Evolutionary conservation across 1,140 invertebrate species (phyloP).

Genomic region (Brachionus sp.): DNA sequence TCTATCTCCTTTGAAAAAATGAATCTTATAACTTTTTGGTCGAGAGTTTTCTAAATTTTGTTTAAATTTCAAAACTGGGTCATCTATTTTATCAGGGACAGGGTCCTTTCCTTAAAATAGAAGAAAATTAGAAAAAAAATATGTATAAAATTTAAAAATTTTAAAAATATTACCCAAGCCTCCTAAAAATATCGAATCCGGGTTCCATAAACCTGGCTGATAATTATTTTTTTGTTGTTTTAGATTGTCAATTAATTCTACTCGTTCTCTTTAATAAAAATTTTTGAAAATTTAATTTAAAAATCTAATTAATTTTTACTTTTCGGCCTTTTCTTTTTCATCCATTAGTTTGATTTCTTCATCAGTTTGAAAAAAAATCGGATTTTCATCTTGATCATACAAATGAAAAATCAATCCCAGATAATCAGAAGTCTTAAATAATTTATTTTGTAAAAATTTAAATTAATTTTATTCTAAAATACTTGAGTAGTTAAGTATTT

Average conservation of each 20-base stretch:
- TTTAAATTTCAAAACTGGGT: slow-evolving; percentile 25
- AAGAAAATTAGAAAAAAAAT: not conserved
- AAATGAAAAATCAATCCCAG: slow-evolving; percentile 58
- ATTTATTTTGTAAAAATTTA: not conserved
- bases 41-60: slow-evolving; percentile 9
- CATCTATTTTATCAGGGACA: slow-evolving; percentile 46
- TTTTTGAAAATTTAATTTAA: not conserved
- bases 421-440: slow-evolving; percentile 57
- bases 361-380: not conserved
- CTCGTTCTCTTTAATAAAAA: slow-evolving; percentile 49
- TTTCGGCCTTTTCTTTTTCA: slow-evolving; percentile 23
- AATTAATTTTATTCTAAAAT: not conserved
- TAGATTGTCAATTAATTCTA: slow-evolving; percentile 53
- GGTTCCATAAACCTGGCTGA: slow-evolving; percentile 58
- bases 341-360: not conserved
- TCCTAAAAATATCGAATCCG: slow-evolving; percentile 56
- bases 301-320: not conserved
- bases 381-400: slow-evolving; percentile 50
- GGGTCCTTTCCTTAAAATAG: slow-evolving; percentile 53
- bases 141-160: not conserved
- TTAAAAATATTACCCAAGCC: slow-evolving; percentile 49
- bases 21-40: slow-evolving; percentile 28
- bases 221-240: slow-evolving; percentile 53
- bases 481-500: slow-evolving; percentile 58
- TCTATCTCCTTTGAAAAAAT: slow-evolving; percentile 27